phyloP scores from a whole-genome alignment of 1,140 invertebrate genomes.

The Caenorhabditis latens region DNA sequence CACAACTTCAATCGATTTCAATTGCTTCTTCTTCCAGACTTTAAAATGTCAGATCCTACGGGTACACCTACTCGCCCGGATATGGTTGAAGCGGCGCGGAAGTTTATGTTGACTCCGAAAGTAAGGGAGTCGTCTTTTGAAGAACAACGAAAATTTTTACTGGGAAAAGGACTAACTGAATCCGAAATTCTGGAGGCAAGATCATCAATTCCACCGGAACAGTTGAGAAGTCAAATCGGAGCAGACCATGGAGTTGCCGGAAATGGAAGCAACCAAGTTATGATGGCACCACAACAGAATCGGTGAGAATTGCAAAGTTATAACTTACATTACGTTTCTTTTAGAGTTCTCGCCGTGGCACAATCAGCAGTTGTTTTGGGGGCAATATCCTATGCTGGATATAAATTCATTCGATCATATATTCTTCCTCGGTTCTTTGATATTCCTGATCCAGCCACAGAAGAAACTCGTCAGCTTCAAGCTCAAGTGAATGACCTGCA shows the following conservation, averaged over 20 bases:
- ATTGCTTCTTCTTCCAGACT: not conserved
- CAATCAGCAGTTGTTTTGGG: conserved; percentile 62
- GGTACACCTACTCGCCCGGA: not conserved
- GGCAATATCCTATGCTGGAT: conserved; percentile 57
- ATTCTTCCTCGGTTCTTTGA: conserved; percentile 63
- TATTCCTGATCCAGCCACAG: conserved; percentile 62
- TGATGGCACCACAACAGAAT: conserved; percentile 30
- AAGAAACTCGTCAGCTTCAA: conserved; percentile 58
- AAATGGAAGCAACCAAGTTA: not conserved
- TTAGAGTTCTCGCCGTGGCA: not conserved
- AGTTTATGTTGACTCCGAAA: conserved; percentile 63
- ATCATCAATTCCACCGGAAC: conserved; percentile 37
- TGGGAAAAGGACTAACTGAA: conserved; percentile 61
- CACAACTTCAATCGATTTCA: too few relatives aligned
- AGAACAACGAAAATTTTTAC: conserved; percentile 60
- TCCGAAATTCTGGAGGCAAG: conserved; percentile 60
- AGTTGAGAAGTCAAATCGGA: conserved; percentile 43
- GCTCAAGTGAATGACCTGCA: conserved; percentile 61
- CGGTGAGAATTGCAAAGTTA: not conserved
- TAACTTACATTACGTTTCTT: too few relatives aligned
- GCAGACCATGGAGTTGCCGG: not conserved
- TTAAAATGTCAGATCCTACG: conserved; percentile 23
- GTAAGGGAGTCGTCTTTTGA: conserved; percentile 62
- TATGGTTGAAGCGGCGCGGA: conserved; percentile 61
- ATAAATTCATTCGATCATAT: conserved; percentile 59